These are phyloP conservation scores for Bergia puertoricense DNA, from an alignment of 92 coral and sea anemone species.

Conservation along the genomic window DNA sequence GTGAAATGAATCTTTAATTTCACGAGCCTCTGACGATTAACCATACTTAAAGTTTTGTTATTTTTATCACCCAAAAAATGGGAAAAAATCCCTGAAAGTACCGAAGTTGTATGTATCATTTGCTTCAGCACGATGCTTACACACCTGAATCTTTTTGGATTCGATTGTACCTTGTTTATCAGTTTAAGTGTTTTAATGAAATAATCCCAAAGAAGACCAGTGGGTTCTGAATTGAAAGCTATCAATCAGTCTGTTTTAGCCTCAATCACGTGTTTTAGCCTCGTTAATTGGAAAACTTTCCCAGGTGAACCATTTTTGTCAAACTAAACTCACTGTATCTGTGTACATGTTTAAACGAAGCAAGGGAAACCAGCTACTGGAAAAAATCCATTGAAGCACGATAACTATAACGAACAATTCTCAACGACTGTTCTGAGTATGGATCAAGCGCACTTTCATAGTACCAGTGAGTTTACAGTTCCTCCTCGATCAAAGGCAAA, in stretches of 20 bases:
- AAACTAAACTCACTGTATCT: too few species aligned
- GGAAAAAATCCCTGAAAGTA: background rate
- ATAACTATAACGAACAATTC: background rate
- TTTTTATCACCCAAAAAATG: too few species aligned
- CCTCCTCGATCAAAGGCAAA: constrained; percentile 37
- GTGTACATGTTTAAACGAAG: too few species aligned
- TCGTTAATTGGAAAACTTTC: too few species aligned
- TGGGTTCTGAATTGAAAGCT: background rate
- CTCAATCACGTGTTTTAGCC: background rate
- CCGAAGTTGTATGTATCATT: background rate
- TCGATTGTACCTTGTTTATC: background rate
- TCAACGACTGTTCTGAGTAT: background rate
- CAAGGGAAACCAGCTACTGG: background rate
- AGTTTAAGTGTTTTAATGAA: too few species aligned
- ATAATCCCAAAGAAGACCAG: background rate
- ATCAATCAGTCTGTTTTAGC: background rate
- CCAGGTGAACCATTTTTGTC: too few species aligned
- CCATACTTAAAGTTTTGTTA: too few species aligned
- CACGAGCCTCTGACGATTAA: too few species aligned
- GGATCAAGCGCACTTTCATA: background rate
- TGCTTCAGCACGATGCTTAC: too few species aligned
- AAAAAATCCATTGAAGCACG: background rate
- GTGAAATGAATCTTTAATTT: too few species aligned
- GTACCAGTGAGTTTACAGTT: background rate
- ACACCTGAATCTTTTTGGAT: background rate